Conservation (phyloP, 2,888 invertebrate genomes). For the Melolontha melolontha region DNA sequence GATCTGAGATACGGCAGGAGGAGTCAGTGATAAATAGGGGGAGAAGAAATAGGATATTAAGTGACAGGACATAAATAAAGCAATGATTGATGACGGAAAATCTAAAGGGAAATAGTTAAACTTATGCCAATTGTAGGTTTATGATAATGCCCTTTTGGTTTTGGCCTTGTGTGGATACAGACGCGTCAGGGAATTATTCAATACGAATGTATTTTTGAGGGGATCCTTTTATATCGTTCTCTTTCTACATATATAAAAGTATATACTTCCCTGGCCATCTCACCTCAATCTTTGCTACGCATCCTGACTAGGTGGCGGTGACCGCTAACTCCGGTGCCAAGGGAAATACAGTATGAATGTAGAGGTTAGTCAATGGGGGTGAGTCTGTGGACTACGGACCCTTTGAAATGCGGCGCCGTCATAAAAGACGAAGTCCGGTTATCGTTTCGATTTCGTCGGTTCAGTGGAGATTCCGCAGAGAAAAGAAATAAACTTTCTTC, state of each 20-base stretch:
- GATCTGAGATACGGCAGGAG: slow-evolving; percentile 9
- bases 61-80: slow-evolving; percentile 51
- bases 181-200: slow-evolving; percentile 34
- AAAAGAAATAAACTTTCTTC: slow-evolving; percentile 52
- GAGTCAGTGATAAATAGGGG: slow-evolving; percentile 39
- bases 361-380: slow-evolving; percentile 20
- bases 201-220: slow-evolving; percentile 22
- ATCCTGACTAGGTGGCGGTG: slow-evolving; percentile 41
- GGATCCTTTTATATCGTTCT: slow-evolving; percentile 21
- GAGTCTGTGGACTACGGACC: slow-evolving; percentile 39
- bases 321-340: slow-evolving; percentile 51
- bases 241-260: background rate
- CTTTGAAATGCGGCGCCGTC: slow-evolving; percentile 52
- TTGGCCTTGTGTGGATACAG: slow-evolving; percentile 10
- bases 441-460: slow-evolving; percentile 55
- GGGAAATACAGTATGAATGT: slow-evolving; percentile 52
- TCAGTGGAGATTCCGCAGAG: slow-evolving; percentile 52
- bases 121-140: slow-evolving; percentile 43
- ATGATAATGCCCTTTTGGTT: slow-evolving; percentile 38
- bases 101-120: slow-evolving; percentile 43
- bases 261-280: slow-evolving; percentile 4
- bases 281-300: slow-evolving; percentile 28
- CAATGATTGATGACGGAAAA: slow-evolving; percentile 50
- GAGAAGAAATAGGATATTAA: slow-evolving; percentile 48
- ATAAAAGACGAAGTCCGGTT: slow-evolving; percentile 54